Percentiles rank a stretch among this genome's conserved stretches.
phyloP scores from a whole-genome alignment of 2,797 vertebrate species.

The Channa striata region DNA sequence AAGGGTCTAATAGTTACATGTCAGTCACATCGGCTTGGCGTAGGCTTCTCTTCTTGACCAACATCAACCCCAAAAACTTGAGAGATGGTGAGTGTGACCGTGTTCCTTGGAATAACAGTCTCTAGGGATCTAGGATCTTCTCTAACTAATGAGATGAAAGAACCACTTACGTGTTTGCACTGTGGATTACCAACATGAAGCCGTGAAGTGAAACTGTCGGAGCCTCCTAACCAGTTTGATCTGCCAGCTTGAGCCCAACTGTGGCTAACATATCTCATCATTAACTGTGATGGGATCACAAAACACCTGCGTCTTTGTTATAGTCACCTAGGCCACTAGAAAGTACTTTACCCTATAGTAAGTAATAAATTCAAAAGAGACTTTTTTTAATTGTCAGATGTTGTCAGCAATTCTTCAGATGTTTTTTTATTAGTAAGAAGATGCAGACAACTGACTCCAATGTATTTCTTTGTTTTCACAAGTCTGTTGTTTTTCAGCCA shows the following conservation, averaged over 20 bases:
- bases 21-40: slow-evolving; percentile 85
- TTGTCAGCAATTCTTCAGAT: not conserved
- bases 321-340: slow-evolving; percentile 1
- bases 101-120: slow-evolving; percentile 35
- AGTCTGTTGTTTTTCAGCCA: not conserved
- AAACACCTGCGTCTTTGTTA: not conserved
- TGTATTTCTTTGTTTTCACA: too few relatives aligned
- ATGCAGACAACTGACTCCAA: not conserved
- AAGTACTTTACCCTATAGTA: not conserved
- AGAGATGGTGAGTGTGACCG: slow-evolving; percentile 86
- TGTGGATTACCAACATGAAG: slow-evolving; percentile 64
- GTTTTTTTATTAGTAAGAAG: not conserved
- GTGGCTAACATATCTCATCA: slow-evolving; percentile 12
- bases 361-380: not conserved
- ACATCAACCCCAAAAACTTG: slow-evolving; percentile 78
- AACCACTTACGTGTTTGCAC: slow-evolving; percentile 58
- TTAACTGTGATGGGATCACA: slow-evolving; percentile 10
- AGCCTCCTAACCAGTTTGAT: slow-evolving; percentile 23
- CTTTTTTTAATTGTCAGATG: too few relatives aligned
- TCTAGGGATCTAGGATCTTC: slow-evolving; percentile 49
- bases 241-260: slow-evolving; percentile 15
- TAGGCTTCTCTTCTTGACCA: slow-evolving; percentile 86
- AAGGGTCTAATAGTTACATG: slow-evolving; percentile 75
- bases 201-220: slow-evolving; percentile 11
- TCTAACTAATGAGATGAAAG: slow-evolving; percentile 52